Percentiles rank a stretch among this genome's conserved stretches.
These are phyloP conservation scores for Panonychus citri DNA, from an alignment of 1,140 invertebrate species.

Conservation along the genomic window DNA sequence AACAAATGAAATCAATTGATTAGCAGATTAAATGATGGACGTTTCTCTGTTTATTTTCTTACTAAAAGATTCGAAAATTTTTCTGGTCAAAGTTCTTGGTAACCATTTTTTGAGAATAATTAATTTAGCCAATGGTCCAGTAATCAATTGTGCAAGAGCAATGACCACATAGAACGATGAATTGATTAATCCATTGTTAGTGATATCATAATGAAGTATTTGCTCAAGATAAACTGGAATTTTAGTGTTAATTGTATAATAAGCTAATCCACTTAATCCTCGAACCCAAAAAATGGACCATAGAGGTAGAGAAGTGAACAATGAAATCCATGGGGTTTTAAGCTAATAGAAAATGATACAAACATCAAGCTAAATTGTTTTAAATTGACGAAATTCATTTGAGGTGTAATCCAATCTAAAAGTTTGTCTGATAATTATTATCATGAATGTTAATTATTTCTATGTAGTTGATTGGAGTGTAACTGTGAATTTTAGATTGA, in stretches of 20 bases:
- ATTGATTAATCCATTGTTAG: slow-evolving; percentile 3
- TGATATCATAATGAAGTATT: slow-evolving; percentile 5
- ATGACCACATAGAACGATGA: not conserved
- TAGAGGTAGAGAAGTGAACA: slow-evolving; percentile 25
- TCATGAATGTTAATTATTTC: too few relatives aligned
- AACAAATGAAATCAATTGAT: too few relatives aligned
- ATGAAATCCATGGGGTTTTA: slow-evolving; percentile 21
- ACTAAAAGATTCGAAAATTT: slow-evolving; percentile 14
- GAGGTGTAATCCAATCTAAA: too few relatives aligned
- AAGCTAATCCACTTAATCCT: slow-evolving; percentile 27
- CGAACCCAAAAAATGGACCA: slow-evolving; percentile 28
- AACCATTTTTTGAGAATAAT: not conserved
- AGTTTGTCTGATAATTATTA: too few relatives aligned
- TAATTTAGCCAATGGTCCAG: not conserved
- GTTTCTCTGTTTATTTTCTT: too few relatives aligned
- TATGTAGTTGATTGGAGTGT: too few relatives aligned
- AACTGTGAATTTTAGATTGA: too few relatives aligned
- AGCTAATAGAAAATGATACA: too few relatives aligned
- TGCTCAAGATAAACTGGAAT: slow-evolving; percentile 12
- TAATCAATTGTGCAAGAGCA: not conserved
- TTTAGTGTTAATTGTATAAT: slow-evolving; percentile 5
- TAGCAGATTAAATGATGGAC: too few relatives aligned
- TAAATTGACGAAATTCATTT: too few relatives aligned
- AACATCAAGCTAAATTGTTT: too few relatives aligned
- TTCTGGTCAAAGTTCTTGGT: slow-evolving; percentile 13